Conservation (phyloP, 92 coral and sea anemone genomes). For the Umimayanthus kanabou region DNA sequence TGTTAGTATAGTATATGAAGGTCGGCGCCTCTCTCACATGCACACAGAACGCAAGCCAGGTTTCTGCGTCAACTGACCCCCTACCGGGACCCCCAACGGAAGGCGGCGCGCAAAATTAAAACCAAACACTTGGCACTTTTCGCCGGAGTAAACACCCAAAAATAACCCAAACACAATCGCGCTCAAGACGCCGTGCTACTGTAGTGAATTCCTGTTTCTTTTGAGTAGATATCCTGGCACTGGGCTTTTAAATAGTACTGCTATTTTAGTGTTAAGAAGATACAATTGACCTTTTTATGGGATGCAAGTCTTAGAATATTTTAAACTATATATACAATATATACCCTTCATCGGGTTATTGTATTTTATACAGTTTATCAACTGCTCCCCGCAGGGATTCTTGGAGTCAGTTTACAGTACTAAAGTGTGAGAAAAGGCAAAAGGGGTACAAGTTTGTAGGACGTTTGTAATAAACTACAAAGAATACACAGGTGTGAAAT, state of each 20-base stretch:
- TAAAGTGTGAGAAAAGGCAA: no score
- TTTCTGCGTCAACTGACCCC: constrained; percentile 7
- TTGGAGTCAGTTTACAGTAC: no score
- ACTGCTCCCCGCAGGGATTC: no score
- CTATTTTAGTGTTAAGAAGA: not conserved
- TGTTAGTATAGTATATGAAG: not conserved
- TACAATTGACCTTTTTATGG: not conserved
- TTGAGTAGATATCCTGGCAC: not conserved
- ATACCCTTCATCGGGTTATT: not conserved
- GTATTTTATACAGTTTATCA: no score
- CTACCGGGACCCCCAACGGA: not conserved
- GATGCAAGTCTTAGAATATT: not conserved
- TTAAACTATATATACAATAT: not conserved
- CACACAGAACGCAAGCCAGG: not conserved
- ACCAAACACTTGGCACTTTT: not conserved
- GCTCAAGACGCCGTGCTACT: not conserved
- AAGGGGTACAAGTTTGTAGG: no score
- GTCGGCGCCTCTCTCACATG: not conserved
- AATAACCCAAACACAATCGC: not conserved
- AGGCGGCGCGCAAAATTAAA: not conserved
- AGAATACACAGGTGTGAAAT: no score
- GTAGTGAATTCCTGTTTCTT: not conserved
- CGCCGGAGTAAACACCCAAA: not conserved
- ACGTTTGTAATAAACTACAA: no score
- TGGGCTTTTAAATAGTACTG: not conserved